These are phyloP conservation scores for Amazona vittata DNA, from an alignment of 2,113 vertebrate species.

Conservation along the genomic window DNA sequence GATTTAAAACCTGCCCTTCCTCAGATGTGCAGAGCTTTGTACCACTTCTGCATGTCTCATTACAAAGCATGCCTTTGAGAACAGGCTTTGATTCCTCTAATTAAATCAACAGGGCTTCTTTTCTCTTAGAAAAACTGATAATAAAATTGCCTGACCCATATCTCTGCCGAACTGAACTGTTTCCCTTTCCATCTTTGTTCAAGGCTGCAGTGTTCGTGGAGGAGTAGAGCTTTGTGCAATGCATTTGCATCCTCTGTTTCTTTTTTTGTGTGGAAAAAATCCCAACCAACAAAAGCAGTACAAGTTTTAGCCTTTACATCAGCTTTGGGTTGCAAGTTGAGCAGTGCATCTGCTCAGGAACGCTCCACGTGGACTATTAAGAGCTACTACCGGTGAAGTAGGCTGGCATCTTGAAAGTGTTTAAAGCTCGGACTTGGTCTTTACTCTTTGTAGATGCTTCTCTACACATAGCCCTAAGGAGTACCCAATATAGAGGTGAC, in stretches of 20 bases:
- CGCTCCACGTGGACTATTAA: accelerated
- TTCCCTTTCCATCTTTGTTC: not conserved
- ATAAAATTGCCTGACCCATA: not conserved
- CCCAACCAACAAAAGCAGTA: not conserved
- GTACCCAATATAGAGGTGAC: constrained; percentile 65
- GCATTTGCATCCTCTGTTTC: not conserved
- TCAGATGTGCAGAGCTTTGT: not conserved
- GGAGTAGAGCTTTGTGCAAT: not conserved
- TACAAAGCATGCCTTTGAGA: not conserved
- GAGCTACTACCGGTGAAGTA: not conserved
- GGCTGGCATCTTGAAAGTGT: not conserved
- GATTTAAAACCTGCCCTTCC: not conserved
- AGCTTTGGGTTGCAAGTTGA: not conserved
- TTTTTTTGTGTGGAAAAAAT: not conserved
- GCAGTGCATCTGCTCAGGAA: not conserved
- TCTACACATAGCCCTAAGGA: constrained; percentile 71
- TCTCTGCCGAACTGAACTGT: not conserved
- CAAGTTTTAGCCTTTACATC: not conserved
- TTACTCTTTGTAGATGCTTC: constrained; percentile 67
- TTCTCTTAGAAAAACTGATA: not conserved
- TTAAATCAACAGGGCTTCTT: not conserved
- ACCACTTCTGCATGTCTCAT: not conserved
- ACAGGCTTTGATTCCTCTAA: not conserved
- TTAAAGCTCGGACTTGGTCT: constrained; percentile 46
- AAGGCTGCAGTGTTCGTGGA: not conserved